Conservation (phyloP, 1,140 invertebrate genomes). For the Epicauta chinensis region DNA sequence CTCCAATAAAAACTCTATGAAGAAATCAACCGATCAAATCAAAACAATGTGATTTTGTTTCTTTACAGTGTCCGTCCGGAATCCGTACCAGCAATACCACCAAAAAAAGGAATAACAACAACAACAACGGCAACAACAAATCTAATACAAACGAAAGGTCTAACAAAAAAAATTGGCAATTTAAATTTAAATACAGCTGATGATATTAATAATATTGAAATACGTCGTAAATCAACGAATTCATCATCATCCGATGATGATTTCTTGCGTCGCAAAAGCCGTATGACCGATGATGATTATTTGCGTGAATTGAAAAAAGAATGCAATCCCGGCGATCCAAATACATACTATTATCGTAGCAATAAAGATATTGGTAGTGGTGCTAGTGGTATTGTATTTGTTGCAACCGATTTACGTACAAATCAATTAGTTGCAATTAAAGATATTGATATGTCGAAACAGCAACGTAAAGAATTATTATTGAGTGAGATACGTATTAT, state of each 20-base stretch:
- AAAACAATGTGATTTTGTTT: no score
- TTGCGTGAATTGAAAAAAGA: conserved; percentile 76
- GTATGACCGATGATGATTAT: conserved; percentile 71
- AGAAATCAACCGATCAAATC: no score
- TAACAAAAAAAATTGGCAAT: conserved; percentile 33
- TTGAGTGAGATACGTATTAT: conserved; percentile 92
- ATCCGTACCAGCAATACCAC: conserved; percentile 17
- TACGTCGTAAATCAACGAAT: conserved; percentile 45
- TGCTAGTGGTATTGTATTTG: conserved; percentile 87
- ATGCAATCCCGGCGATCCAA: conserved; percentile 70
- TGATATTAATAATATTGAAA: conserved; percentile 25
- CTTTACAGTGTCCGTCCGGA: conserved; percentile 12
- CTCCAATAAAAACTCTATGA: no score
- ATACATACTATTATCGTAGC: conserved; percentile 67
- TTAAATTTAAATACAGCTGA: conserved; percentile 36
- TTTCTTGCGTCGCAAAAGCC: conserved; percentile 18
- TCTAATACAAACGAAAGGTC: conserved; percentile 27
- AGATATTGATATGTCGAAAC: conserved; percentile 90
- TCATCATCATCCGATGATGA: conserved; percentile 22
- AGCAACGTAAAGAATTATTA: conserved; percentile 91
- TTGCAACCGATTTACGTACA: conserved; percentile 73
- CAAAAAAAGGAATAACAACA: conserved; percentile 17
- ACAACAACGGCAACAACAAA: conserved; percentile 20
- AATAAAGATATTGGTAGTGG: conserved; percentile 85
- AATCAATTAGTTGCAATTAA: conserved; percentile 86